Evolutionary conservation across 2,797 vertebrate species (phyloP).

Genomic region (Naso thynnoides): DNA sequence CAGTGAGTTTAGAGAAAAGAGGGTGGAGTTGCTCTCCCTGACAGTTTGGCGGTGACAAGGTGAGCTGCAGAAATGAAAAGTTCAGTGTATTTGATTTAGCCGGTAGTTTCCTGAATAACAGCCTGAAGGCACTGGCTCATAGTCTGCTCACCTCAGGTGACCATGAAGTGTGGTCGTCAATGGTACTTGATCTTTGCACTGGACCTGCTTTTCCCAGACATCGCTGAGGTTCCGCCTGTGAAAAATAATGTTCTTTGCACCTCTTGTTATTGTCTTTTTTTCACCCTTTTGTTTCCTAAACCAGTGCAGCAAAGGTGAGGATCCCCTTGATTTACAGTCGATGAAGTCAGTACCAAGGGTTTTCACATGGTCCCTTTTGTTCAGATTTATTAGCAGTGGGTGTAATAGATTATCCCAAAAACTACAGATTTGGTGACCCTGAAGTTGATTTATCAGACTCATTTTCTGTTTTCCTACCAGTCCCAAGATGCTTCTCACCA

Average conservation of each 20-base stretch:
- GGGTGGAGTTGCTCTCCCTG: background rate
- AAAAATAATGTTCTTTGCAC: constrained; percentile 10
- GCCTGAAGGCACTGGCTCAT: constrained; percentile 32
- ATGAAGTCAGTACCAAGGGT: constrained; percentile 14
- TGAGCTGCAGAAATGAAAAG: constrained; percentile 21
- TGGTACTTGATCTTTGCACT: constrained; percentile 4
- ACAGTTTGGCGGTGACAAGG: constrained; percentile 4
- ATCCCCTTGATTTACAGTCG: constrained; percentile 21
- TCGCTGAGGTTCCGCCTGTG: background rate
- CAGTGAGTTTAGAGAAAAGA: no score
- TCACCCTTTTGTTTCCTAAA: background rate
- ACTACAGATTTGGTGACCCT: constrained; percentile 33
- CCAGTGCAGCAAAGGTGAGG: constrained; percentile 6
- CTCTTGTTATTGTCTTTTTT: constrained; percentile 6
- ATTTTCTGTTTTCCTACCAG: constrained; percentile 34
- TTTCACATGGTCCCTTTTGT: background rate
- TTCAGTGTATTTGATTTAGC: constrained; percentile 44
- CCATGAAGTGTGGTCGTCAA: background rate
- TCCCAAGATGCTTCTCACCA: constrained; percentile 22
- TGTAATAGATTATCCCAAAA: constrained; percentile 40
- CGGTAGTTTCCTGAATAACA: constrained; percentile 40
- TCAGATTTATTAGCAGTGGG: constrained; percentile 35
- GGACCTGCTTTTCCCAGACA: background rate
- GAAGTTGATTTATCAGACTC: constrained; percentile 23
- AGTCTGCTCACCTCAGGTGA: constrained; percentile 17